These are phyloP conservation scores for Peromyscus aztecus DNA, from an alignment of 2,797 vertebrate species.

Conservation along the genomic window DNA sequence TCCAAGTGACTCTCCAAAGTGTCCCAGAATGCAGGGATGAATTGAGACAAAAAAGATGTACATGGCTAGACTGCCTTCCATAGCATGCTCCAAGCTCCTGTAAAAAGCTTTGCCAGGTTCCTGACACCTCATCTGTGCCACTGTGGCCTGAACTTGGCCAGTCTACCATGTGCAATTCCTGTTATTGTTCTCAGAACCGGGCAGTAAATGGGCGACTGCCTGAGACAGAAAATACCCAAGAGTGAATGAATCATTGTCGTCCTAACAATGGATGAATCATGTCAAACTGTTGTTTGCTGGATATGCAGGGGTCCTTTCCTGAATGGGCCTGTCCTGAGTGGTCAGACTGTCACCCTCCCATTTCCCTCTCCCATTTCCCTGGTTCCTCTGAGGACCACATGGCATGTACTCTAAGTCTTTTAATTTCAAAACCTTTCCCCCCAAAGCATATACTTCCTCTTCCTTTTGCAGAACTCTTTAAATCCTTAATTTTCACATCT, in stretches of 20 bases:
- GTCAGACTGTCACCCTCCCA: not conserved
- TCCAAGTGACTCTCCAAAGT: not conserved
- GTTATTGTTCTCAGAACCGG: not conserved
- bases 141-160: not conserved
- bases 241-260: not conserved
- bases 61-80: not conserved
- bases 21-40: not conserved
- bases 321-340: too few relatives aligned
- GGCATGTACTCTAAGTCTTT: not conserved
- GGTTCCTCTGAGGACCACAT: not conserved
- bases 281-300: not conserved
- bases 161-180: not conserved
- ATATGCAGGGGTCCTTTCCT: not conserved
- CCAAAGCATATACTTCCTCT: not conserved
- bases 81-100: not conserved
- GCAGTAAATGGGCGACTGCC: not conserved
- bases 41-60: not conserved
- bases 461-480: not conserved
- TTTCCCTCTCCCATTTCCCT: not conserved
- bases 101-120: not conserved
- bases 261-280: not conserved
- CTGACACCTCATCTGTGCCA: not conserved
- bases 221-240: not conserved
- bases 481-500: slow-evolving; percentile 31
- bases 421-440: not conserved